phyloP scores from a whole-genome alignment of 2,888 invertebrate species.

The Laothoe populi region DNA sequence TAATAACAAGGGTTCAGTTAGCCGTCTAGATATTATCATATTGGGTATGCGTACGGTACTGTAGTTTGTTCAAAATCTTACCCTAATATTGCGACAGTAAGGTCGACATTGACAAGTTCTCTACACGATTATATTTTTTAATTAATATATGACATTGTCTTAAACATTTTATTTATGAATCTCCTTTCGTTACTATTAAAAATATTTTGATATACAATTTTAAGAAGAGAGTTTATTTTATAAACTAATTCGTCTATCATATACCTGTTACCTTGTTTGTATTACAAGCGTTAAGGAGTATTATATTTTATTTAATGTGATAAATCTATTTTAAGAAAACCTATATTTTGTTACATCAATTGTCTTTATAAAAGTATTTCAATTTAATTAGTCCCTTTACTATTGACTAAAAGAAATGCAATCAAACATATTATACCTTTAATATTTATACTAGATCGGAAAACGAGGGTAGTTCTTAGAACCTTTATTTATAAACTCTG shows the following conservation, averaged over 20 bases:
- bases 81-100: not conserved
- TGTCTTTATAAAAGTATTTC: too few species aligned
- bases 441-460: too few species aligned
- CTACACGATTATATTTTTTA: slow-evolving; percentile 9
- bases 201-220: too few species aligned
- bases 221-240: too few species aligned
- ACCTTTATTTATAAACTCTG: too few species aligned
- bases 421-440: too few species aligned
- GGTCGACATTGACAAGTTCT: not conserved
- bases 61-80: not conserved
- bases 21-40: slow-evolving; percentile 9
- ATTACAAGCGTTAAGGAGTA: not conserved
- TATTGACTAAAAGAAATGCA: too few species aligned
- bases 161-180: not conserved
- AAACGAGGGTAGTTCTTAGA: too few species aligned
- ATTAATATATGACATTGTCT: not conserved
- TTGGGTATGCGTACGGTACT: slow-evolving; percentile 9
- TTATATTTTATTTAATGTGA: not conserved
- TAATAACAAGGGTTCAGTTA: slow-evolving; percentile 14
- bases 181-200: not conserved
- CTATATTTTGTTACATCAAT: slow-evolving; percentile 11
- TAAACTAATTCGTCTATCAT: not conserved
- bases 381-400: too few species aligned
- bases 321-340: slow-evolving; percentile 1
- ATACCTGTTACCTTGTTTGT: not conserved